Evolutionary conservation across 2,888 invertebrate genomes (phyloP).

Genomic region (Trisateles emortualis): DNA sequence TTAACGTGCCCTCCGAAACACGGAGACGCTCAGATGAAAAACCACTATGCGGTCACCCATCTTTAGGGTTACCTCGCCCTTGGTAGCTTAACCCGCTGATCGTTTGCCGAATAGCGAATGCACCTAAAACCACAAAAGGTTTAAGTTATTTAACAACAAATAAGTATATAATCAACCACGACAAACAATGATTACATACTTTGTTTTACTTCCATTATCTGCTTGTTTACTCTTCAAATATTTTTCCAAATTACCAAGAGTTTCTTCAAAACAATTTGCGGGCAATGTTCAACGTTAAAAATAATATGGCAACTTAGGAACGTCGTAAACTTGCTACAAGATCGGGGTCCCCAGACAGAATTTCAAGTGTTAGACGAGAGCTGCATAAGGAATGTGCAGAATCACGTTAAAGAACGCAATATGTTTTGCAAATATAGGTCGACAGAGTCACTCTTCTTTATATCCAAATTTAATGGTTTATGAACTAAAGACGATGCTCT

Average conservation of each 20-base stretch:
- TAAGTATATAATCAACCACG: background rate
- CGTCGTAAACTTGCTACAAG: constrained; percentile 30
- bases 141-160: no score
- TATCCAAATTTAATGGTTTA: no score
- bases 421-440: background rate
- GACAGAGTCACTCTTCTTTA: background rate
- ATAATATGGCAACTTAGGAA: constrained; percentile 14
- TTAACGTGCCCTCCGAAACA: no score
- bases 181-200: background rate
- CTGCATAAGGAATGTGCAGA: background rate
- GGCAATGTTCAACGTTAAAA: constrained; percentile 20
- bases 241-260: background rate
- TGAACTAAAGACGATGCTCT: no score
- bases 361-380: constrained; percentile 21
- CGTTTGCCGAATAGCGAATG: no score
- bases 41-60: no score
- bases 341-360: constrained; percentile 20
- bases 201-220: background rate
- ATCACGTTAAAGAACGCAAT: background rate
- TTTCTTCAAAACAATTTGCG: constrained; percentile 27
- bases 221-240: background rate
- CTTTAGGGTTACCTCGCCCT: no score
- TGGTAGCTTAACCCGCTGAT: no score
- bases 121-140: background rate
- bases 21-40: no score